These are phyloP conservation scores for Hypocryptadius cinnamomeus DNA, from an alignment of 2,113 vertebrate genomes.

Conservation along the genomic window DNA sequence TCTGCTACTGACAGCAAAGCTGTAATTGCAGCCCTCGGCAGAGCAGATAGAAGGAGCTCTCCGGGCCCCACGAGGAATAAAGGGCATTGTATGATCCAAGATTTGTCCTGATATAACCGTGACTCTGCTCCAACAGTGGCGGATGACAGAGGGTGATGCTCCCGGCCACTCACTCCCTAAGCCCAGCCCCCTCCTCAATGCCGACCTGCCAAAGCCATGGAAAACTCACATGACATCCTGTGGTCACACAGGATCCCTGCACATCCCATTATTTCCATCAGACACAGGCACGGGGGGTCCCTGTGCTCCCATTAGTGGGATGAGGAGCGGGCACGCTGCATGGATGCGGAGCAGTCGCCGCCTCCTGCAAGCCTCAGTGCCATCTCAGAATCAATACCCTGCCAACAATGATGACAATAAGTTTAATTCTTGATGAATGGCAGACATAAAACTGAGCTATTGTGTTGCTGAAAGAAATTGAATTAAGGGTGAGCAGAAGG, in stretches of 20 bases:
- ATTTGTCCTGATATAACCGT: not conserved
- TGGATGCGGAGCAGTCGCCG: fast-evolving
- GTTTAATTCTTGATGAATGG: constrained; percentile 28
- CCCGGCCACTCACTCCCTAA: not conserved
- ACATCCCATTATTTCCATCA: fast-evolving
- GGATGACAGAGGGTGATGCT: fast-evolving
- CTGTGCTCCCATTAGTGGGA: not conserved
- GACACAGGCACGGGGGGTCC: fast-evolving
- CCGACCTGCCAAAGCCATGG: not conserved
- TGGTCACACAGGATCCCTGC: fast-evolving
- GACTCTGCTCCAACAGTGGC: not conserved
- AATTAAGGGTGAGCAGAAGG: constrained; percentile 39
- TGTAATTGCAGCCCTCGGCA: not conserved
- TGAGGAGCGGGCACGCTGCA: fast-evolving
- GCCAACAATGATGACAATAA: not conserved
- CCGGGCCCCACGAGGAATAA: not conserved
- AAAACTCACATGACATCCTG: fast-evolving
- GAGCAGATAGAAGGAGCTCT: not conserved
- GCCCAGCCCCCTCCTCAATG: no score
- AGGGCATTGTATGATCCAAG: fast-evolving
- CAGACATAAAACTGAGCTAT: constrained; percentile 26
- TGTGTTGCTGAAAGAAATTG: constrained; percentile 31
- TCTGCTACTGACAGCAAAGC: not conserved
- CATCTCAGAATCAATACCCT: not conserved
- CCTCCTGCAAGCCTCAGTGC: not conserved